Evolutionary conservation across 1,140 invertebrate species (phyloP).

Genomic region (Heliconius congener): DNA sequence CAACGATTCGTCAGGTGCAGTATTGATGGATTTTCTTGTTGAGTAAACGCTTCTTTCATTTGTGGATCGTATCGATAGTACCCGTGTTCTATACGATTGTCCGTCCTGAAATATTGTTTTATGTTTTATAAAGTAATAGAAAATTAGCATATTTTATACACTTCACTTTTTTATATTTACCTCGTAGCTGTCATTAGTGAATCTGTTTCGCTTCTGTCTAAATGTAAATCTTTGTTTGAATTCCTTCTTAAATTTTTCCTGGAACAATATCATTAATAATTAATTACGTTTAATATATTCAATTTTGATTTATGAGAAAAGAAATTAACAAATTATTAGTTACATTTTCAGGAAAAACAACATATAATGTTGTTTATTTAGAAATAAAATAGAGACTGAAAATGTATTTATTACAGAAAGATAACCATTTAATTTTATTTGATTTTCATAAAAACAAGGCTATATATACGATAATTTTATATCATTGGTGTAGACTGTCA

Average conservation of each 20-base stretch:
- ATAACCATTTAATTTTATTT: neutral
- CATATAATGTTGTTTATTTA: no score
- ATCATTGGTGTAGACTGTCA: neutral
- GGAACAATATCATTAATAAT: constrained; percentile 45
- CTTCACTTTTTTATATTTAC: constrained; percentile 36
- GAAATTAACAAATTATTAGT: no score
- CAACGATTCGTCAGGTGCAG: constrained; percentile 49
- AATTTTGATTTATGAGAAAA: no score
- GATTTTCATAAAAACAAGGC: neutral
- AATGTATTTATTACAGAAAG: no score
- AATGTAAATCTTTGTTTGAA: constrained; percentile 85
- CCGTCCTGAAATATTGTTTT: constrained; percentile 52
- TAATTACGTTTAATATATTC: neutral
- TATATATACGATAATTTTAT: neutral
- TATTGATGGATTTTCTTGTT: constrained; percentile 64
- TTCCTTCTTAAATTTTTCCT: constrained; percentile 89
- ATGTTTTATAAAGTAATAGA: neutral
- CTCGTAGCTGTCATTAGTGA: constrained; percentile 73
- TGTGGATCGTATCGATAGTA: constrained; percentile 70
- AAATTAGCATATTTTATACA: neutral
- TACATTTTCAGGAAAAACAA: no score
- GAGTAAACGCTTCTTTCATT: constrained; percentile 64
- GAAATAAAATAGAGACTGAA: neutral
- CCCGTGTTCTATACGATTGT: constrained; percentile 68
- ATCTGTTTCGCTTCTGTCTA: constrained; percentile 74